phyloP scores from a whole-genome alignment of 2,797 vertebrate genomes.

The Tenualosa ilisha region DNA sequence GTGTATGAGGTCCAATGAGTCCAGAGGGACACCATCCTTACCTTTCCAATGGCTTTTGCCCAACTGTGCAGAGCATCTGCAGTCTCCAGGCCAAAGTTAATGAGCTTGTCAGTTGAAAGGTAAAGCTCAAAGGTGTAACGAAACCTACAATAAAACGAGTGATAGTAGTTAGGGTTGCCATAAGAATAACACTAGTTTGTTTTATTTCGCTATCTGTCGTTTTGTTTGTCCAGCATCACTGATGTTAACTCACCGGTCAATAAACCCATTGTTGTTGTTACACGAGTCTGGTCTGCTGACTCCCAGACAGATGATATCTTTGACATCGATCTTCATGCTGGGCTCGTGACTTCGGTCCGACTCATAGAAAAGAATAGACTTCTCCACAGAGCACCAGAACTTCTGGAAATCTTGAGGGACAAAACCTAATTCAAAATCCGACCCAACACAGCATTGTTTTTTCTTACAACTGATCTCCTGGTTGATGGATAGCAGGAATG shows the following conservation, averaged over 20 bases:
- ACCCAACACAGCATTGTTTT: no score
- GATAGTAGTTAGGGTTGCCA: neutral
- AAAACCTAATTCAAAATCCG: neutral
- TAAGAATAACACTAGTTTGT: neutral
- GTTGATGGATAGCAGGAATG: neutral
- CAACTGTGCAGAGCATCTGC: constrained; percentile 84
- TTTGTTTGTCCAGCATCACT: neutral
- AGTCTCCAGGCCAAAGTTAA: constrained; percentile 86
- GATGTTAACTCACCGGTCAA: constrained; percentile 66
- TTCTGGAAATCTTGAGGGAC: constrained; percentile 82
- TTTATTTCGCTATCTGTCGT: neutral
- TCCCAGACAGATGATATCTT: constrained; percentile 87
- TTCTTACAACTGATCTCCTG: neutral
- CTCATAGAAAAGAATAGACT: constrained; percentile 81
- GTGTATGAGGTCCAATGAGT: neutral
- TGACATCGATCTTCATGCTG: constrained; percentile 77
- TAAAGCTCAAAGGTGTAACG: constrained; percentile 91
- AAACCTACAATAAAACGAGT: constrained; percentile 72
- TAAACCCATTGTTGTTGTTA: constrained; percentile 69
- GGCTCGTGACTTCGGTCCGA: constrained; percentile 80
- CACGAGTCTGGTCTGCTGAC: constrained; percentile 73
- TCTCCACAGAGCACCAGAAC: constrained; percentile 84
- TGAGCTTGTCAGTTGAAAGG: constrained; percentile 83
- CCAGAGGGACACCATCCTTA: constrained; percentile 42
- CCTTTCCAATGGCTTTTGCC: constrained; percentile 86